These are phyloP conservation scores for Drosophila oshimai DNA, from an alignment of 1,140 invertebrate genomes.

Conservation along the genomic window DNA sequence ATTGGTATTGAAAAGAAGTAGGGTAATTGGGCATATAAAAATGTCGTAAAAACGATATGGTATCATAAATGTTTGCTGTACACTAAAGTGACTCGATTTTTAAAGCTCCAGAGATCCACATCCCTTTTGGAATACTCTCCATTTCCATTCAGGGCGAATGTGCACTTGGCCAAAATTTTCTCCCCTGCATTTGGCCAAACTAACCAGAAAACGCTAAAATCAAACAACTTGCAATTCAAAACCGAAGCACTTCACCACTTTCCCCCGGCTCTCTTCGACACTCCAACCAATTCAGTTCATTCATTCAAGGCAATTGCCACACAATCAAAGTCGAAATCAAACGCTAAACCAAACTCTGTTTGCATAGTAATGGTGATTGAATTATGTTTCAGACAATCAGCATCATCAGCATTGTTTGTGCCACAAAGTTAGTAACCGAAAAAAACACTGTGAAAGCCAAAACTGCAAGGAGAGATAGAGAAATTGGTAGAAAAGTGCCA, in stretches of 20 bases:
- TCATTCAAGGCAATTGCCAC: constrained; percentile 41
- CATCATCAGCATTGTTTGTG: constrained; percentile 49
- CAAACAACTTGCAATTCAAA: constrained; percentile 32
- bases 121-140: not conserved
- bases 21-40: no score
- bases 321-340: constrained; percentile 45
- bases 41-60: no score
- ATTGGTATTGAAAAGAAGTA: no score
- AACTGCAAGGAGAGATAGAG: constrained; percentile 11
- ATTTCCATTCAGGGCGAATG: not conserved
- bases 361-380: constrained; percentile 49
- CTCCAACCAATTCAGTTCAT: constrained; percentile 17
- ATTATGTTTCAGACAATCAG: constrained; percentile 48
- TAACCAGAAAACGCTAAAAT: constrained; percentile 26
- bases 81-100: not conserved
- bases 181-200: constrained; percentile 3
- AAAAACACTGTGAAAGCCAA: constrained; percentile 16
- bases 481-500: constrained; percentile 7
- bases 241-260: constrained; percentile 1
- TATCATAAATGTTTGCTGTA: no score
- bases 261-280: not conserved
- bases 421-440: constrained; percentile 39
- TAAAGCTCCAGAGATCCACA: not conserved
- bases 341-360: constrained; percentile 47
- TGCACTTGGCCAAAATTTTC: not conserved